These are phyloP conservation scores for Conomelus anceps DNA, from an alignment of 2,888 invertebrate genomes.

Conservation along the genomic window DNA sequence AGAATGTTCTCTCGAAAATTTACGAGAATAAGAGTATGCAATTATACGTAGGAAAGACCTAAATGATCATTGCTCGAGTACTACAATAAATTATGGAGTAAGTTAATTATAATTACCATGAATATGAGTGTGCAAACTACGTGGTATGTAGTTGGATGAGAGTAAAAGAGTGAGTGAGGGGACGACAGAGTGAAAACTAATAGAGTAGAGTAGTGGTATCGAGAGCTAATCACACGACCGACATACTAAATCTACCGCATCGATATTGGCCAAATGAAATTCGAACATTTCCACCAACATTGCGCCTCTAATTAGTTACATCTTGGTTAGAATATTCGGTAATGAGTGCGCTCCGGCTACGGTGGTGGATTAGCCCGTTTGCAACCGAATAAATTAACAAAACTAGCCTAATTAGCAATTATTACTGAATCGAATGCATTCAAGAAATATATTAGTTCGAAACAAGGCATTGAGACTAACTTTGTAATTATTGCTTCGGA, in stretches of 20 bases:
- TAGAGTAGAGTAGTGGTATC: background rate
- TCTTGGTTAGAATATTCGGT: background rate
- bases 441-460: background rate
- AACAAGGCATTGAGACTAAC: background rate
- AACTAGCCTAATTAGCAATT: background rate
- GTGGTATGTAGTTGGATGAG: too few species aligned
- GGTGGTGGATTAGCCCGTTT: background rate
- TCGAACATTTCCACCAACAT: background rate
- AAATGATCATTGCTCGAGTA: too few species aligned
- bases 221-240: background rate
- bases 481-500: background rate
- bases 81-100: too few species aligned
- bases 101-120: too few species aligned
- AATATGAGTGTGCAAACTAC: too few species aligned
- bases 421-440: background rate
- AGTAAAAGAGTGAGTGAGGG: background rate
- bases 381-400: background rate
- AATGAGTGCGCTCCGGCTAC: background rate
- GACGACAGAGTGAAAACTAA: background rate
- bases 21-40: too few species aligned
- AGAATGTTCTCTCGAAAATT: too few species aligned
- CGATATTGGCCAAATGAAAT: background rate
- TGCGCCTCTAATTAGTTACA: background rate
- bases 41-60: too few species aligned
- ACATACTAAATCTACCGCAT: background rate